Evolutionary conservation across 2,888 invertebrate species (phyloP), one percentile per base, ranked within the genome.

Genomic region (Apamea crenata): DNA sequence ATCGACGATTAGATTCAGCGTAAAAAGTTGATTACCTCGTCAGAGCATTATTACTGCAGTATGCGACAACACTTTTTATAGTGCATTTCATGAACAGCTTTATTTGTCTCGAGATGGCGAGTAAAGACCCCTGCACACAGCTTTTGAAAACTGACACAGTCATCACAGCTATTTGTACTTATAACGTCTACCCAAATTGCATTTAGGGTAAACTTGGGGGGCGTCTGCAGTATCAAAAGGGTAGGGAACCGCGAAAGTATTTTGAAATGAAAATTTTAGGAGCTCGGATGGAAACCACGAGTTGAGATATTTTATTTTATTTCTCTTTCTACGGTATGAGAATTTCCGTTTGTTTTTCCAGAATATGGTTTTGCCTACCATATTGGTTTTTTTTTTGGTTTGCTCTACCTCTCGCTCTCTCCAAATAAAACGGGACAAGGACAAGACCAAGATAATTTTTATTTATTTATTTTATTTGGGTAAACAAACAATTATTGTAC

Each of bases 21-120:
- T 84, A 90, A 90, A 87, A 89, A 89, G 84, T 56, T 76, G 85
- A 89, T 88, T 90, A 87, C 65, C 81, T 89, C 80, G 89, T 88
- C 87, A 87, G 77, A 82, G 40, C 72, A 84, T 85, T 87, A 89
- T 89, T 86, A 83, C 74, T 63, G 72, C 61, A 81, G 70, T 82
- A 83, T 82, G 84, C 80, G 83, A 84, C 84, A 74, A 69, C 76
- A 70, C 66, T 85, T 84, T 85, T 87, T 88, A 83, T 78, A 56
- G 70, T 69, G 4, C 44, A 61, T 79, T 85, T 83, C 56, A 80
- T 81, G 50, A 76, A 83, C 66, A 78, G 63, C 81, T 88, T 85
- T 85, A 85, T 87, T 80, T 85, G 76, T 80, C 74, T 80, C 65
- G 29, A 65, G 56, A 56, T 66, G 18, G 44, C 50, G n/a, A 73